phyloP scores from a whole-genome alignment of 2,113 vertebrate species.

The Lathamus discolor region DNA sequence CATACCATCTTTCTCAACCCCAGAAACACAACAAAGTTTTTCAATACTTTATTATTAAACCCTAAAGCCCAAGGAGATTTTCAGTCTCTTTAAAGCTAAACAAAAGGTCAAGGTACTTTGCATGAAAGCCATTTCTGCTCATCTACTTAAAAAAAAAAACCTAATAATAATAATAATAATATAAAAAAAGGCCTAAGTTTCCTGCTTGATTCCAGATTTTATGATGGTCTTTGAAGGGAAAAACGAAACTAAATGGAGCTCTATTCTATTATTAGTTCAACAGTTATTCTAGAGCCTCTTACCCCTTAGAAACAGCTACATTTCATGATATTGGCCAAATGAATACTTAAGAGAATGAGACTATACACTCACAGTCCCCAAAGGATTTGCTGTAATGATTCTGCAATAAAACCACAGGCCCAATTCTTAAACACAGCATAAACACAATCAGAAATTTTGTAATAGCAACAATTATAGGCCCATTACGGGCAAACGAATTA shows the following conservation, averaged over 20 bases:
- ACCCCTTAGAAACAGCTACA: background rate
- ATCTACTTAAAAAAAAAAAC: background rate
- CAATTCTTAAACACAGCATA: slow-evolving; percentile 54
- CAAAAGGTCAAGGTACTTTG: background rate
- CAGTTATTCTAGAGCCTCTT: background rate
- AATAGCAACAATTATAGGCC: slow-evolving; percentile 49
- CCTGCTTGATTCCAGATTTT: background rate
- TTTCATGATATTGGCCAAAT: background rate
- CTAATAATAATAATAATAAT: background rate
- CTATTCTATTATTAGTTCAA: background rate
- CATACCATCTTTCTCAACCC: background rate
- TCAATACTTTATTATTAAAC: background rate
- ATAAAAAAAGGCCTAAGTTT: background rate
- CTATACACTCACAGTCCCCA: background rate
- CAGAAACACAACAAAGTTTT: background rate
- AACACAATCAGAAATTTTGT: slow-evolving; percentile 33
- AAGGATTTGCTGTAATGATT: slow-evolving; percentile 47
- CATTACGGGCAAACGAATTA: slow-evolving; percentile 41
- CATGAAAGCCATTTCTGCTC: background rate
- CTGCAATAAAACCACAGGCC: slow-evolving; percentile 64
- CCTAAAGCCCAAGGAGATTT: background rate
- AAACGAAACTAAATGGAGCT: background rate
- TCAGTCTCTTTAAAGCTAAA: background rate
- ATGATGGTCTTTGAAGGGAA: background rate
- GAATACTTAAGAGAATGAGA: slow-evolving; percentile 21